A percentile compares a stretch with the other conserved stretches of the same genome.
These are phyloP conservation scores for Sinocyclocheilus grahami DNA, from an alignment of 2,113 vertebrate species.

Conservation along the genomic window DNA sequence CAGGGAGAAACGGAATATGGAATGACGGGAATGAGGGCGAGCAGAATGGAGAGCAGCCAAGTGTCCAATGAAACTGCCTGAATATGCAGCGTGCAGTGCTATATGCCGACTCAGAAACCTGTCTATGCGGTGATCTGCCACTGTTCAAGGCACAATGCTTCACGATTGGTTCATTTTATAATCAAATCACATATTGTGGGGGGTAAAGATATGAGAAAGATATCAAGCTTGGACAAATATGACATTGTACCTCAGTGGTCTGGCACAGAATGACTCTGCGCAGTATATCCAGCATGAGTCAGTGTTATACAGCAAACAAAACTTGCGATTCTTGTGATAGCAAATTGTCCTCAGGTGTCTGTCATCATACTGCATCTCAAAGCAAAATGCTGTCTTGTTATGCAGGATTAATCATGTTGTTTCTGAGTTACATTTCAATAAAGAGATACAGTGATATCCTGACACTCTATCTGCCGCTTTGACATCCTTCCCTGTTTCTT, in stretches of 20 bases:
- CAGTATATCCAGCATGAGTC: constrained; percentile 8
- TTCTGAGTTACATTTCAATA: constrained; percentile 28
- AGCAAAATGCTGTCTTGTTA: constrained; percentile 7
- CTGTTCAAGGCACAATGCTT: background rate
- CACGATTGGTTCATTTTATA: background rate
- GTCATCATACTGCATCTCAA: constrained; percentile 17
- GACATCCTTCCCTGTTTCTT: background rate
- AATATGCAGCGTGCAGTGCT: background rate
- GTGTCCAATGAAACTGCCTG: background rate
- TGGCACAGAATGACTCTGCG: background rate
- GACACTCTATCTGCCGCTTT: background rate
- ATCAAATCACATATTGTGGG: background rate
- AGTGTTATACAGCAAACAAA: background rate
- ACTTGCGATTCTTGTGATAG: constrained; percentile 3
- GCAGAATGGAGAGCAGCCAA: background rate
- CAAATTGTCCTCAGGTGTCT: constrained; percentile 13
- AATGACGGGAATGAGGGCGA: too few species aligned
- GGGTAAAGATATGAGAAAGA: background rate
- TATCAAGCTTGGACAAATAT: background rate
- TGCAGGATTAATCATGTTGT: constrained; percentile 50
- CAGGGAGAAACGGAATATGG: background rate
- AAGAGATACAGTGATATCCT: constrained; percentile 52
- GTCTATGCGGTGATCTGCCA: background rate
- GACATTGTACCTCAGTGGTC: background rate
- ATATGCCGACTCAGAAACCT: background rate